These are phyloP conservation scores for Actenoides lindsayi DNA, from an alignment of 2,113 vertebrate species.

Conservation along the genomic window DNA sequence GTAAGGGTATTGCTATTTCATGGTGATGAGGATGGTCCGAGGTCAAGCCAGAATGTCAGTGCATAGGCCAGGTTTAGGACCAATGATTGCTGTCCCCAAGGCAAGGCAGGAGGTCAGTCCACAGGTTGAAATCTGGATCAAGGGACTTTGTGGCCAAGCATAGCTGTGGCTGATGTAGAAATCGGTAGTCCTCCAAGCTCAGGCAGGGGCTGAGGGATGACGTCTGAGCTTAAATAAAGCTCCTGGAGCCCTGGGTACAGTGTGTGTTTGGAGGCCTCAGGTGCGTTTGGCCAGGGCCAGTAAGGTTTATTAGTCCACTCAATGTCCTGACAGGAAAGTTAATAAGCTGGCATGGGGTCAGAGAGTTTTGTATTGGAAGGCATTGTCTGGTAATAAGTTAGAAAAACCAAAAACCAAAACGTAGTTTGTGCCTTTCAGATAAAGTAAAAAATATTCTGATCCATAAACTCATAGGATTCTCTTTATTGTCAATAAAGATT, in stretches of 20 bases:
- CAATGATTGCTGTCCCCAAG: background rate
- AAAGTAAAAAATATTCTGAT: background rate
- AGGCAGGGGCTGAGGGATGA: too few relatives aligned
- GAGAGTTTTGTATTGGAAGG: background rate
- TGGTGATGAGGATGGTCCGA: background rate
- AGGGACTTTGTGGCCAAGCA: too few relatives aligned
- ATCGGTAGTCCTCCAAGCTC: background rate
- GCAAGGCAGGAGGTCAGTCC: background rate
- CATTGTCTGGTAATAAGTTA: background rate
- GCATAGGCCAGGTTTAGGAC: background rate
- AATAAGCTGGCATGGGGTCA: background rate
- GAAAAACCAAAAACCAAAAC: background rate
- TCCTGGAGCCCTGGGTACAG: background rate
- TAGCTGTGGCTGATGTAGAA: background rate
- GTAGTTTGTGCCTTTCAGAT: background rate
- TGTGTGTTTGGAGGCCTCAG: background rate
- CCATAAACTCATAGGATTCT: background rate
- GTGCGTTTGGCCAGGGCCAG: background rate
- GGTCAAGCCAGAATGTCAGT: background rate
- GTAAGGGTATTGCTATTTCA: too few relatives aligned
- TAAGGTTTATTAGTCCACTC: background rate
- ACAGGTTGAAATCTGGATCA: background rate
- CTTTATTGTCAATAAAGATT: background rate
- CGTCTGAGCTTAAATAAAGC: background rate
- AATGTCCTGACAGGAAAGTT: background rate